Evolutionary conservation across 2,113 vertebrate genomes (phyloP).

Genomic region (Tetrao urogallus): DNA sequence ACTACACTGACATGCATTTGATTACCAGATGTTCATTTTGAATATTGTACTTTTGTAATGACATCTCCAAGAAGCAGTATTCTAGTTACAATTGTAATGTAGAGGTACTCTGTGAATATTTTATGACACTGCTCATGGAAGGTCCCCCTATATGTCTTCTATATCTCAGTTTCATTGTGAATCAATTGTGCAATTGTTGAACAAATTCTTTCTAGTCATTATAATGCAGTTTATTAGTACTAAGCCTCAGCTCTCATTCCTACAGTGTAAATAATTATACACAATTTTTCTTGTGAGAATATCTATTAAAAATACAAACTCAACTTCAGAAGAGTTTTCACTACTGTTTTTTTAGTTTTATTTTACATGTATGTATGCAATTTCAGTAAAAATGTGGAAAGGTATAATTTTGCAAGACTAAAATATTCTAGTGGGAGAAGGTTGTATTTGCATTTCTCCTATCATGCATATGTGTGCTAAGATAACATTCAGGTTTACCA

Average conservation of each 20-base stretch:
- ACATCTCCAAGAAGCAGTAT: conserved; percentile 46
- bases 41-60: conserved; percentile 51
- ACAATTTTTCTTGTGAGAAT: background rate
- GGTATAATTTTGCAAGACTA: background rate
- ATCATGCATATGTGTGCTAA: background rate
- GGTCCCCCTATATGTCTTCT: background rate
- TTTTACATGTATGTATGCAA: background rate
- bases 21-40: conserved; percentile 66
- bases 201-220: background rate
- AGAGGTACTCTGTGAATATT: conserved; percentile 50
- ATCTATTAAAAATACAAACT: background rate
- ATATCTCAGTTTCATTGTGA: background rate
- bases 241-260: background rate
- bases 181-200: background rate
- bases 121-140: conserved; percentile 28
- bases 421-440: background rate
- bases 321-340: background rate
- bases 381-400: background rate
- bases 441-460: background rate
- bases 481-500: background rate
- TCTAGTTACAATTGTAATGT: background rate
- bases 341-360: background rate
- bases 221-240: background rate
- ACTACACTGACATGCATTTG: conserved; percentile 44
- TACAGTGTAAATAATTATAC: background rate